Evolutionary conservation across 2,888 invertebrate species (phyloP).

Genomic region (Ormyrus rosae): DNA sequence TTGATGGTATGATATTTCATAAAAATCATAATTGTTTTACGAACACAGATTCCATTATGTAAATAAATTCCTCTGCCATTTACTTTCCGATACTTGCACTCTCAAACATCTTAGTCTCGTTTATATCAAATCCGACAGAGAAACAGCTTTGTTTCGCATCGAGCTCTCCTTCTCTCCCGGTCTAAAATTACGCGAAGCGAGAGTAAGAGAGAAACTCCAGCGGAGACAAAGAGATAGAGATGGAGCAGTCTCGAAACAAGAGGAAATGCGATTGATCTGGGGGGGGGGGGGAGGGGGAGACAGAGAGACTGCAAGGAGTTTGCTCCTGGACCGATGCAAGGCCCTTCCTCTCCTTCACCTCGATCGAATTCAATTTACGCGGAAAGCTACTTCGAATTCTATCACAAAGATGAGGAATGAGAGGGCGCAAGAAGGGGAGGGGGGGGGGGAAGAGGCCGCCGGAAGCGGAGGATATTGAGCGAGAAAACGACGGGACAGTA

Average conservation of each 20-base stretch:
- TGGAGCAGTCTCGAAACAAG: slow-evolving; percentile 19
- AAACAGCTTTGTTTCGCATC: slow-evolving; percentile 8
- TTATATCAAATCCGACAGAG: not conserved
- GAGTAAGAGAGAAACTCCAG: slow-evolving; percentile 5
- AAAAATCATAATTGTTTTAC: too few relatives aligned
- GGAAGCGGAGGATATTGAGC: not conserved
- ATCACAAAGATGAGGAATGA: slow-evolving; percentile 36
- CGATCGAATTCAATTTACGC: slow-evolving; percentile 52
- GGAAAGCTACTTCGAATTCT: not conserved
- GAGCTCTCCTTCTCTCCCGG: not conserved
- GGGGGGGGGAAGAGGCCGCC: not conserved
- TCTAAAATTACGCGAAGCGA: slow-evolving; percentile 16
- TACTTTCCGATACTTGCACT: not conserved
- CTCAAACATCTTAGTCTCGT: not conserved
- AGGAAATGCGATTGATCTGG: slow-evolving; percentile 42
- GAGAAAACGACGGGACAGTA: not conserved
- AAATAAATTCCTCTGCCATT: too few relatives aligned
- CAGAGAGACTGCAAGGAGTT: not conserved
- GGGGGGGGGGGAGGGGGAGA: not conserved
- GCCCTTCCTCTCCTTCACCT: not conserved
- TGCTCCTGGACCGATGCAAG: not conserved
- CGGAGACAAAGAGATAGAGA: slow-evolving; percentile 2
- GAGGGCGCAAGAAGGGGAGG: slow-evolving; percentile 1
- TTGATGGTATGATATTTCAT: too few relatives aligned
- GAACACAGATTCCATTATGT: too few relatives aligned